phyloP scores from a whole-genome alignment of 2,888 invertebrate species.

The Drosophila nr. perissopoda region DNA sequence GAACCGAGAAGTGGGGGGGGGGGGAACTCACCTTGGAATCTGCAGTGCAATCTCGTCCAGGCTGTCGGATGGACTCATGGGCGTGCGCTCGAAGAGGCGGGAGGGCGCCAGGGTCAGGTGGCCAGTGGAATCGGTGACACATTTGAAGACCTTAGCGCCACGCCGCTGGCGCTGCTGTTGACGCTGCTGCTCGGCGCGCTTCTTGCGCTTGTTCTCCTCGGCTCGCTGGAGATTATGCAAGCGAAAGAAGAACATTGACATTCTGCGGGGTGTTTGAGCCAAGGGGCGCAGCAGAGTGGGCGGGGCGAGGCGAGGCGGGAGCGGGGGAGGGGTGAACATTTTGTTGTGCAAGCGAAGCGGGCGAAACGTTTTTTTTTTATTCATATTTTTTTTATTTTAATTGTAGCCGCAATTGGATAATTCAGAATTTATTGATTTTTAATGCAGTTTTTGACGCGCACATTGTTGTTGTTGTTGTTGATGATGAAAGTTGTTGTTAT shows the following conservation, averaged over 20 bases:
- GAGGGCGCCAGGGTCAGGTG: constrained; percentile 90
- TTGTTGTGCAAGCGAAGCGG: constrained; percentile 20
- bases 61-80: constrained; percentile 94
- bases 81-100: constrained; percentile 93
- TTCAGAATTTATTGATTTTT: constrained; percentile 14
- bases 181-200: constrained; percentile 85
- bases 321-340: background rate
- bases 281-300: background rate
- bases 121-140: constrained; percentile 85
- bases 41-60: constrained; percentile 96
- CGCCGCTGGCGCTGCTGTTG: constrained; percentile 85
- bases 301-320: background rate
- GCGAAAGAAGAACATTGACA: constrained; percentile 98
- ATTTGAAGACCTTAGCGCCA: constrained; percentile 87
- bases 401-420: constrained; percentile 4
- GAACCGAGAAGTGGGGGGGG: background rate
- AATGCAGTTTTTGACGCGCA: constrained; percentile 22
- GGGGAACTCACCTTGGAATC: constrained; percentile 92
- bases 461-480: constrained; percentile 24
- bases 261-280: constrained; percentile 85
- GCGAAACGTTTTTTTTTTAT: constrained; percentile 14
- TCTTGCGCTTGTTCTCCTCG: constrained; percentile 91
- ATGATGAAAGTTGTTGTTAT: constrained; percentile 14
- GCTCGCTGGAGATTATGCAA: constrained; percentile 95
- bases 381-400: constrained; percentile 9